Evolutionary conservation across 1,140 invertebrate species (phyloP).

Genomic region (Coelopa frigida): DNA sequence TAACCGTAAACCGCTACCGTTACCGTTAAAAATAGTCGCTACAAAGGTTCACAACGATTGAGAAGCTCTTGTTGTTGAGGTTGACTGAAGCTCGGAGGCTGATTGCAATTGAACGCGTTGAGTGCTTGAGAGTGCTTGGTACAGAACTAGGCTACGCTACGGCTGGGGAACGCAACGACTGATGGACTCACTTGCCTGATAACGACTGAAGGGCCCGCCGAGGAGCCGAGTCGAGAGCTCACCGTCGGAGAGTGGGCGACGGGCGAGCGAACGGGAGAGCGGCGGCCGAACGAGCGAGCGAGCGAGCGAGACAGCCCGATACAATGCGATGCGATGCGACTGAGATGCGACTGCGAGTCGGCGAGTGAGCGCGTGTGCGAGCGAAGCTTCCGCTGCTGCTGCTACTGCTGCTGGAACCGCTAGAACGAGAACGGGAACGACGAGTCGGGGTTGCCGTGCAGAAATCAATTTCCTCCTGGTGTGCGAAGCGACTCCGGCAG

Average conservation of each 20-base stretch:
- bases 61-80: too few species aligned
- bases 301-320: neutral
- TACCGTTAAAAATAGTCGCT: too few species aligned
- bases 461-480: constrained; percentile 5
- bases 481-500: neutral
- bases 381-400: neutral
- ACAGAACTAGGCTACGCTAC: constrained; percentile 42
- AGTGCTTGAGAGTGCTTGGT: neutral
- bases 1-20: too few species aligned
- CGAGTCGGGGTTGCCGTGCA: constrained; percentile 5
- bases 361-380: constrained; percentile 11
- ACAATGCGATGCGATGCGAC: too few species aligned
- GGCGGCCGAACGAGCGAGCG: neutral
- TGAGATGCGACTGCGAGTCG: too few species aligned
- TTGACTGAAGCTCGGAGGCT: too few species aligned
- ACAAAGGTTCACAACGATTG: too few species aligned
- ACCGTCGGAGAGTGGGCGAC: constrained; percentile 34
- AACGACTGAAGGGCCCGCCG: constrained; percentile 44
- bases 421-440: neutral
- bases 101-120: constrained; percentile 41
- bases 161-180: constrained; percentile 45
- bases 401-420: neutral
- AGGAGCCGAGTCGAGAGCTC: constrained; percentile 5
- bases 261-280: constrained; percentile 33
- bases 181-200: constrained; percentile 45